These are phyloP conservation scores for Genyomyrus donnyi DNA, from an alignment of 2,113 vertebrate genomes.

Conservation along the genomic window DNA sequence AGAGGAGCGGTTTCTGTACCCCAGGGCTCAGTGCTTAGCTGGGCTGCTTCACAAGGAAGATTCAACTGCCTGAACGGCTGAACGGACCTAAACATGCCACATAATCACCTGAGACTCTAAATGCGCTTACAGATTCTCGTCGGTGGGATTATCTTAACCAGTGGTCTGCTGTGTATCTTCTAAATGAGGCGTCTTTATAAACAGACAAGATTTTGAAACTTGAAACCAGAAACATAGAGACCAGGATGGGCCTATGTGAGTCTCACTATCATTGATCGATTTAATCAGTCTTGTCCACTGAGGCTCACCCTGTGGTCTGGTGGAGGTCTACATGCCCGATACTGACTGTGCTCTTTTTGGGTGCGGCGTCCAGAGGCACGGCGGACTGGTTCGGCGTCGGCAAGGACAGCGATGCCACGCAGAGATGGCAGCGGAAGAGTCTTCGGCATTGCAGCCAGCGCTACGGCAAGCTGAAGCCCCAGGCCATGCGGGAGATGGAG, in stretches of 20 bases:
- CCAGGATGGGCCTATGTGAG: neutral
- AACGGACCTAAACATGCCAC: neutral
- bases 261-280: neutral
- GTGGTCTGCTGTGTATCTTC: neutral
- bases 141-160: neutral
- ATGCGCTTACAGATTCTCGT: neutral
- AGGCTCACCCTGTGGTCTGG: neutral
- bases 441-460: constrained; percentile 94
- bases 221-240: neutral
- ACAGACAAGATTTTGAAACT: neutral
- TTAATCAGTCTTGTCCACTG: neutral
- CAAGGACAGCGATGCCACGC: constrained; percentile 86
- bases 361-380: constrained; percentile 70
- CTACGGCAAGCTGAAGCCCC: constrained; percentile 91
- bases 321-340: neutral
- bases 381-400: constrained; percentile 98
- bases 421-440: constrained; percentile 97
- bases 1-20: neutral
- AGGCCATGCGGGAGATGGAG: constrained; percentile 93
- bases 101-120: neutral
- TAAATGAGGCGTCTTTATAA: neutral
- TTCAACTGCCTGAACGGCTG: neutral
- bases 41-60: neutral
- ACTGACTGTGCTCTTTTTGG: constrained; percentile 28
- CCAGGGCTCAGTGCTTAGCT: neutral